These are phyloP conservation scores for Carterocephalus palaemon DNA, from an alignment of 2,888 invertebrate genomes.

Conservation along the genomic window DNA sequence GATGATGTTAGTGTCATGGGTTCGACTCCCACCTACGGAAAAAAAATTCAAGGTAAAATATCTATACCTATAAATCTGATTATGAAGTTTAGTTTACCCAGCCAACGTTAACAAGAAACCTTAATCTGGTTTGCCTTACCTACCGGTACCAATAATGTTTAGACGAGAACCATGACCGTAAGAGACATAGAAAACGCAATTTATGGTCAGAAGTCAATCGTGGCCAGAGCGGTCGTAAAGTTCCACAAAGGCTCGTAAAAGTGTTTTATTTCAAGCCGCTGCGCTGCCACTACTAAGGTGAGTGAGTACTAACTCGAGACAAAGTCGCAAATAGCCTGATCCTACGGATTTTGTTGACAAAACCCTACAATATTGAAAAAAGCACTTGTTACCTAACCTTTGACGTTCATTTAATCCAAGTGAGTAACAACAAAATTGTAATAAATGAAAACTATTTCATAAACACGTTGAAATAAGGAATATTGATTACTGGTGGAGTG, in stretches of 20 bases:
- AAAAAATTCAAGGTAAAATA: too few relatives aligned
- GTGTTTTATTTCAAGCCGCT: conserved; percentile 52
- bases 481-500: too few relatives aligned
- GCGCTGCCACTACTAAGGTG: conserved; percentile 35
- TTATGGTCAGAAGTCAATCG: conserved; percentile 72
- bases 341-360: conserved; percentile 13
- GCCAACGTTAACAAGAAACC: too few relatives aligned
- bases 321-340: conserved; percentile 27
- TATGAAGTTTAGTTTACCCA: too few relatives aligned
- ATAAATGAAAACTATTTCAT: not conserved
- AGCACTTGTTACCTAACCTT: not conserved
- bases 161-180: conserved; percentile 7
- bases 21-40: too few relatives aligned
- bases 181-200: conserved; percentile 63
- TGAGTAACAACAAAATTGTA: not conserved
- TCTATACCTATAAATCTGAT: too few relatives aligned
- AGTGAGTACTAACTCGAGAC: not conserved
- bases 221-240: conserved; percentile 53
- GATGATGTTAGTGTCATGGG: too few relatives aligned
- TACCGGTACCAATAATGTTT: not conserved
- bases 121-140: too few relatives aligned
- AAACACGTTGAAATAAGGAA: too few relatives aligned
- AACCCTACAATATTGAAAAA: not conserved
- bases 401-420: not conserved
- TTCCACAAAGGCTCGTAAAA: conserved; percentile 70